Evolutionary conservation across 2,888 invertebrate genomes (phyloP).

Genomic region (Trilocha varians): DNA sequence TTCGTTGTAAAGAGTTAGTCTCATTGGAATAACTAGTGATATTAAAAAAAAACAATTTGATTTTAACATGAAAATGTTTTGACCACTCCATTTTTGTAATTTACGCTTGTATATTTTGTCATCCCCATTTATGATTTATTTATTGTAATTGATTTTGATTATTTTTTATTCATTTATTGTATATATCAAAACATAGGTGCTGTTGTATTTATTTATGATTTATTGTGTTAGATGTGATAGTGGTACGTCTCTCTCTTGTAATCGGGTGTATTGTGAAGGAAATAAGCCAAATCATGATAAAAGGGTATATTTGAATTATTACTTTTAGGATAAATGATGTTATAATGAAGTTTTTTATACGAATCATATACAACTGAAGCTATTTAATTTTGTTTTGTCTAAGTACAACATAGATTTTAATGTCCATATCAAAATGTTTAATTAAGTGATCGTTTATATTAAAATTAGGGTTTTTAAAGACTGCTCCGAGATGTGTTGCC

Average conservation of each 20-base stretch:
- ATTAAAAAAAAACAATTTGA: slow-evolving; percentile 26
- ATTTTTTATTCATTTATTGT: slow-evolving; percentile 53
- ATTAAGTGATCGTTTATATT: slow-evolving; percentile 7
- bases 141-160: slow-evolving; percentile 48
- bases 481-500: neutral
- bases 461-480: slow-evolving; percentile 1
- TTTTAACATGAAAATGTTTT: slow-evolving; percentile 32
- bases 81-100: slow-evolving; percentile 56
- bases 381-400: slow-evolving; percentile 58
- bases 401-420: slow-evolving; percentile 59
- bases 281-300: slow-evolving; percentile 63
- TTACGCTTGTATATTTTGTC: slow-evolving; percentile 44
- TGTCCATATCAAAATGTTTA: slow-evolving; percentile 58
- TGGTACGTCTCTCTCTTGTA: slow-evolving; percentile 59
- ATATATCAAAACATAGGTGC: slow-evolving; percentile 65
- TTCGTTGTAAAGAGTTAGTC: slow-evolving; percentile 57
- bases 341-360: slow-evolving; percentile 60
- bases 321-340: slow-evolving; percentile 62
- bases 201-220: slow-evolving; percentile 66
- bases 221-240: slow-evolving; percentile 63
- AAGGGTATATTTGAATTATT: slow-evolving; percentile 66
- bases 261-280: slow-evolving; percentile 47
- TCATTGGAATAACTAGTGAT: slow-evolving; percentile 46
- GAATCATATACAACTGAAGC: slow-evolving; percentile 57
- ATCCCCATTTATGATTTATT: slow-evolving; percentile 40